Evolutionary conservation across 2,113 vertebrate genomes (phyloP), one percentile per base, ranked within the genome.

Genomic region (Zosterops japonicus): DNA sequence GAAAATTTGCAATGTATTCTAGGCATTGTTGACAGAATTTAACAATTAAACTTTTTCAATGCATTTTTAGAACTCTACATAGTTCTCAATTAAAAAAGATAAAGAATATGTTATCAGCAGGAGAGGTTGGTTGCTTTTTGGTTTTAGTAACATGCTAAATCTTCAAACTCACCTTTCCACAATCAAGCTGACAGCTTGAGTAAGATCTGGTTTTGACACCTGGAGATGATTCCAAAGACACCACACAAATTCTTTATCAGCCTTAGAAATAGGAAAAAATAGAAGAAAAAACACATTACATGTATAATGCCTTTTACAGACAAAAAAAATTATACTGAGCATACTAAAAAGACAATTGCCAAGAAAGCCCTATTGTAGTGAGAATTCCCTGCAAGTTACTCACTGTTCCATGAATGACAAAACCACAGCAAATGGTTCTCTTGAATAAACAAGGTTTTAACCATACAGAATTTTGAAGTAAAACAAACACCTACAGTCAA

Each of bases 191-290:
- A 99, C 92, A 77, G 98, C 98, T 94, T 99, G 98, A 78, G 98
- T 98, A 96, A 99, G 87, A 97, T 99, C 98, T 89, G 99, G 98
- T 95, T 98, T 99, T 95, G 98, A 98, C 71, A 98, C 97, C 93
- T 99, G 99, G 24, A 99, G 98, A 52, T 97, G 97, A 97, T 99
- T 99, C 99, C 99, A 99, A 84, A 99, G 98, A 83, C 98, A 99
- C 98, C 99, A 99, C 88, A 99, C 98, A 98, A 99, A 99, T 97
- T 99, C 99, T 98, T 99, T 99, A 97, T 99, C 98, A 91, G 98
- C 98, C 99, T 99, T 97, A 92, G 93, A 95, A 97, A 97, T 47
- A 91, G 50, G 42, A 76, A 39, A 85, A 47, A 90, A 46, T 85
- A 89, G 17, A 87, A 22, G 23, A 96, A 18, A 68, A 78, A 80